phyloP scores from a whole-genome alignment of 2,113 vertebrate genomes.

The Probosciger aterrimus region DNA sequence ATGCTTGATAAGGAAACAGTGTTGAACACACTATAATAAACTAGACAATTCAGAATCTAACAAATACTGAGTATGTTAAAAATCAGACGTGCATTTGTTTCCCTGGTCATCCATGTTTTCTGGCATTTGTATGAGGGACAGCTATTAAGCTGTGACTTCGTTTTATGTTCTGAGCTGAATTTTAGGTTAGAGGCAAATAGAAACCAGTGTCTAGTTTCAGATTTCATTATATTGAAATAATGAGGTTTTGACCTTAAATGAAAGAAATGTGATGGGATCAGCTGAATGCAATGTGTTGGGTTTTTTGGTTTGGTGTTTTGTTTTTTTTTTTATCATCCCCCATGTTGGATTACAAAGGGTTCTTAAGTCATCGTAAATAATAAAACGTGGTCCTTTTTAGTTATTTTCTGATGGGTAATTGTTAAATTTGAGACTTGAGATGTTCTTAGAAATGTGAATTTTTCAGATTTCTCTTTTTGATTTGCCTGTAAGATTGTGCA shows the following conservation, averaged over 20 bases:
- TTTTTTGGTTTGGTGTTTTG: not conserved
- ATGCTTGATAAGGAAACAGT: not conserved
- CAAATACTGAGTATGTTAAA: not conserved
- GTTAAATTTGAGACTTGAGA: not conserved
- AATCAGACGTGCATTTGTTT: not conserved
- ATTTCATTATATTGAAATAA: slow-evolving; percentile 9
- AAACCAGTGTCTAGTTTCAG: not conserved
- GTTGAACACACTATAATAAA: not conserved
- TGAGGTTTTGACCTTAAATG: slow-evolving; percentile 4
- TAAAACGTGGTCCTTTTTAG: not conserved
- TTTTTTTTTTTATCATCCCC: not conserved
- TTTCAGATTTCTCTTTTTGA: not conserved
- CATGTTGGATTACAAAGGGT: not conserved
- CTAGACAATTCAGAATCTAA: not conserved
- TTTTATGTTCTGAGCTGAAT: not conserved
- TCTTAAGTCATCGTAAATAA: not conserved
- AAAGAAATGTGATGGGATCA: not conserved
- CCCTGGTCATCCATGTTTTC: not conserved
- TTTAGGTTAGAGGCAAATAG: not conserved
- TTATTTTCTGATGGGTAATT: not conserved
- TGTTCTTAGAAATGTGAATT: not conserved
- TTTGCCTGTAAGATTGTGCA: not conserved
- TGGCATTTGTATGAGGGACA: not conserved
- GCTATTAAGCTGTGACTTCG: not conserved
- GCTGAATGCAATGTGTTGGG: not conserved